Evolutionary conservation across 2,888 invertebrate species (phyloP), one percentile per base, ranked within the genome.

Genomic region (Pseudanteris insignis): DNA sequence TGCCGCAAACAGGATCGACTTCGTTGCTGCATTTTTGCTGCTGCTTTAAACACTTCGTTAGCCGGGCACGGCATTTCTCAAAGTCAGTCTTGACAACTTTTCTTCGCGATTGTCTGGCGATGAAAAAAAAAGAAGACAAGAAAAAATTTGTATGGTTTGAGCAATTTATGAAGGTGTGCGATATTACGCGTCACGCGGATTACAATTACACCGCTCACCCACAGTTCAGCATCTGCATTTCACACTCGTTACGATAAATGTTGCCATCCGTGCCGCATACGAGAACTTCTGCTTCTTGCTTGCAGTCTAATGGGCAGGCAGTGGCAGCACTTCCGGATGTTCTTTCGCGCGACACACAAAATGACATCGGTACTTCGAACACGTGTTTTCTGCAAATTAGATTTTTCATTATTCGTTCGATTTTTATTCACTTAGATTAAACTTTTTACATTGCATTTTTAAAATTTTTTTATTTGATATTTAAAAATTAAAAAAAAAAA

Each of bases 241-340:
- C 92, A 73, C 96, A 96, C 69, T 92, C 89, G 72, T 89, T 93
- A 64, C 88, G 86, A 81, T 96, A 96, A 58, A 95, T 86, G 75
- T 88, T 91, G 51, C 92, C 92, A 79, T 96, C 95, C 1, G 91
- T 92, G 2, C 94, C 95, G 71, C 96, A 96, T 2, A 92, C 89
- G 6, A 88, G 83, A 57, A 86, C 85, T 71, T 89, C 88, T 62
- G 86, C 85, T 72, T 89, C 88, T n/a, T 84, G 86, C 7, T 83
- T 82, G 73, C 93, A 94, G 68, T 88, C 88, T 0, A 88, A 85
- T 0, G 92, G 89, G 70, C 92, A 93, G 9, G 83, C 83, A 13
- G 84, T 81, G 55, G 82, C 80, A 0, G 85, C 83, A 30, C 85
- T 84, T 1, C 86, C 87, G 1, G 88, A 86, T 0, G 89, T 89